Evolutionary conservation across 2,113 vertebrate species (phyloP), one percentile per base, ranked within the genome.

Genomic region (Crotalus horridus): DNA sequence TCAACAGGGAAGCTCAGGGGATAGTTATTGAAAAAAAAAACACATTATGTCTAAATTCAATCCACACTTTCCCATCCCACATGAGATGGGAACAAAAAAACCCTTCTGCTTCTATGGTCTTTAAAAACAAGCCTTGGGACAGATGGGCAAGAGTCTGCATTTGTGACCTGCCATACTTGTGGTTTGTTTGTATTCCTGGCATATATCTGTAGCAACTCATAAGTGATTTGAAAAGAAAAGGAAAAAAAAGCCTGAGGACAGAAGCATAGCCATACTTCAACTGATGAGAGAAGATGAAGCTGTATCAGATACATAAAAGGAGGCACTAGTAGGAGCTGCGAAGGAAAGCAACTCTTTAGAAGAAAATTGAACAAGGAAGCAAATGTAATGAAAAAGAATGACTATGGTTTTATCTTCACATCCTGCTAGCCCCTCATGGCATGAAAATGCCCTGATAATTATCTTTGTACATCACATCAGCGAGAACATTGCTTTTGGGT

Each of bases 141-240:
- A 69, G 61, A n/a, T 69, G 59, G 59, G 11, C 8, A 64, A 64
- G 59, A 29, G 26, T n/a, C 29, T 69, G 61, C 12, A 69, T 1
- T 69, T 69, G 29, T 69, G 29, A n/a, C 29, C 11, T 26, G 11
- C 29, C 61, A 13, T 69, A 69, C 1, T 69, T 69, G 61, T 69
- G 61, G 11, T n/a, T 13, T 69, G 29, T 69, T 69, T n/a, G 29
- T 69, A 69, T 69, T 69, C 12, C 61, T 3, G 4, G 61, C 29
- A 15, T n/a, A 13, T 69, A 69, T 69, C 11, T n/a, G 61, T n/a
- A n/a, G 61, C 61, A n/a, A n/a, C 61, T 64, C 29, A 12, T 69
- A 69, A 69, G 13, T n/a, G 61, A 1, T 4, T n/a, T n/a, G 29
- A 6, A 15, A 4, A 0, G 1, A 10, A 15, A 4, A 0, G 1